Conservation (phyloP, 1,140 invertebrate genomes). For the Cephus cinctus region DNA sequence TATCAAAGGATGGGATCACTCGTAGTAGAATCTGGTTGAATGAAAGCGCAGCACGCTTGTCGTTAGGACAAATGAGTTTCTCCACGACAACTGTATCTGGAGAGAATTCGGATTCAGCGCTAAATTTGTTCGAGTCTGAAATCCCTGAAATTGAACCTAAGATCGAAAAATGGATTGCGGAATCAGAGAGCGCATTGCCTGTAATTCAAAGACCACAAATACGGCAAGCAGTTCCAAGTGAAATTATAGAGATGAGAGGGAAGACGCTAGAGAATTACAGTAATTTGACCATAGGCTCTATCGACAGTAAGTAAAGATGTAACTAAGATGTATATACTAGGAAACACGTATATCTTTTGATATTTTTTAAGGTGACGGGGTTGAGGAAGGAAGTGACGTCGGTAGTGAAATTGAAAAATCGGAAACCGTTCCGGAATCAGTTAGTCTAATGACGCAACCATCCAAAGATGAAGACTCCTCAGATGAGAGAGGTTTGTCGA, state of each 20-base stretch:
- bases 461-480: constrained; percentile 24
- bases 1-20: constrained; percentile 59
- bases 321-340: neutral
- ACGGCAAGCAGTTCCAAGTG: constrained; percentile 16
- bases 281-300: constrained; percentile 29
- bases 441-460: constrained; percentile 19
- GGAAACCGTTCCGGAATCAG: constrained; percentile 18
- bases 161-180: constrained; percentile 39
- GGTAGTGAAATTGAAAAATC: constrained; percentile 31
- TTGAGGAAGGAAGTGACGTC: constrained; percentile 31
- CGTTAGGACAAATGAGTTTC: constrained; percentile 42
- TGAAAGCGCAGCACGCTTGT: constrained; percentile 30
- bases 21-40: constrained; percentile 47
- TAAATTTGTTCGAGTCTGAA: constrained; percentile 43
- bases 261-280: constrained; percentile 36
- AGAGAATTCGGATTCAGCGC: constrained; percentile 44
- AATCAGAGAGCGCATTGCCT: constrained; percentile 20
- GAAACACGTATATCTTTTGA: no score
- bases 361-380: constrained; percentile 30
- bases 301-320: constrained; percentile 31
- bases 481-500: constrained; percentile 24
- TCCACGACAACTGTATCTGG: constrained; percentile 48
- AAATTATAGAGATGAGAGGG: constrained; percentile 31
- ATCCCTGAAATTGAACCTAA: constrained; percentile 41
- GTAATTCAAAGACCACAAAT: constrained; percentile 16